Evolutionary conservation across 2,797 vertebrate species (phyloP).

Genomic region (Etheostoma nigrum): DNA sequence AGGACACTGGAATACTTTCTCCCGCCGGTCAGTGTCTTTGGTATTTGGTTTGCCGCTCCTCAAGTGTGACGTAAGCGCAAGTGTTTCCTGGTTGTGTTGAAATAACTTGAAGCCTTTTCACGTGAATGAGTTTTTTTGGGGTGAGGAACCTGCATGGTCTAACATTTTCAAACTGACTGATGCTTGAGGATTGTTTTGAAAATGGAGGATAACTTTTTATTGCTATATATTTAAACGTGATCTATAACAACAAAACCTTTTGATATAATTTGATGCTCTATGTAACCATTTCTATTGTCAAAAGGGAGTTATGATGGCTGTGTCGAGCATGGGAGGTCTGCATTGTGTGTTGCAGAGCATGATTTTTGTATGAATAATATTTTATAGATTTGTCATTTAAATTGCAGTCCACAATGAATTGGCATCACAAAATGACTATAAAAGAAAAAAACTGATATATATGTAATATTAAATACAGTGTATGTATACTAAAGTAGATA

Average conservation of each 20-base stretch:
- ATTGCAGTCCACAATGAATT: background rate
- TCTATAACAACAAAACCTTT: background rate
- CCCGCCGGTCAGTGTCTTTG: constrained; percentile 46
- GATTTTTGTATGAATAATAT: background rate
- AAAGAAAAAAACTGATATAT: no score
- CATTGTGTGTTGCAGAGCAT: constrained; percentile 7
- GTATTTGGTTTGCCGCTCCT: constrained; percentile 50
- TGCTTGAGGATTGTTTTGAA: background rate
- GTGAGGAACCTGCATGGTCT: constrained; percentile 38
- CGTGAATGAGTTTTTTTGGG: constrained; percentile 5
- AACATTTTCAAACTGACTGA: constrained; percentile 7
- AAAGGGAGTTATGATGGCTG: background rate
- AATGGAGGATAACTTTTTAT: background rate
- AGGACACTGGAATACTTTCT: constrained; percentile 65
- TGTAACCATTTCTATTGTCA: background rate
- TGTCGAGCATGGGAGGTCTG: background rate
- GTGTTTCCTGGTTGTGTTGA: constrained; percentile 40
- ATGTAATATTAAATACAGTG: background rate
- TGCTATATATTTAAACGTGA: background rate
- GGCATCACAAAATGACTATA: background rate
- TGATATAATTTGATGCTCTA: background rate
- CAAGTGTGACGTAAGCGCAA: constrained; percentile 36
- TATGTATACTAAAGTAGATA: background rate
- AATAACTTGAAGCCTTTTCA: constrained; percentile 31
- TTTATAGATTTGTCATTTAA: background rate